Evolutionary conservation across 2,888 invertebrate genomes (phyloP).

Genomic region (Petrolisthes cinctipes): DNA sequence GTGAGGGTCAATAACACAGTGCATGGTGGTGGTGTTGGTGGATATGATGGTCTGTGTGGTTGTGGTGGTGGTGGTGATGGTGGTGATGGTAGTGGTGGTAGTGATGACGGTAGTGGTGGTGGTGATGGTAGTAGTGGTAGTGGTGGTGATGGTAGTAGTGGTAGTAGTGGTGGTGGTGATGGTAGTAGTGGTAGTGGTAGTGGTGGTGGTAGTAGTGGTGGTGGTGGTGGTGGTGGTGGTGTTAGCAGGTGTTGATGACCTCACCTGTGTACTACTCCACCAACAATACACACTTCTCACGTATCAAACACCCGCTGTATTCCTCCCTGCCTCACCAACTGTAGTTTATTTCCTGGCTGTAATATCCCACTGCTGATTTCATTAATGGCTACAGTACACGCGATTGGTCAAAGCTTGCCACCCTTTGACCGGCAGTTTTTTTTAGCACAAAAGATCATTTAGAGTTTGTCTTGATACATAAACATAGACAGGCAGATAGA

Average conservation of each 20-base stretch:
- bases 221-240: not conserved
- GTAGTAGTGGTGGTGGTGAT: not conserved
- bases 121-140: not conserved
- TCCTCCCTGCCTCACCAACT: no score
- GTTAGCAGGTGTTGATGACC: not conserved
- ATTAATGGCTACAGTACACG: no score
- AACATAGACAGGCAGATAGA: no score
- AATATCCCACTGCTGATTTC: no score
- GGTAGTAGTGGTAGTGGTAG: conserved; percentile 16
- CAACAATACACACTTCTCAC: no score
- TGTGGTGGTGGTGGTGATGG: not conserved
- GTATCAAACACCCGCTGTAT: no score
- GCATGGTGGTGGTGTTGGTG: not conserved
- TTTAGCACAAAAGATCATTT: no score
- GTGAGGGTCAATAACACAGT: not conserved
- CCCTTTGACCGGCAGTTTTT: no score
- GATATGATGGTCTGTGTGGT: not conserved
- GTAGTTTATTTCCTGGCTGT: no score
- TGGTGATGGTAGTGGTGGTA: not conserved
- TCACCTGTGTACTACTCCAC: not conserved
- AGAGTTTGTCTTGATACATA: no score
- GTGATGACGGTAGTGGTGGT: not conserved
- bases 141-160: not conserved
- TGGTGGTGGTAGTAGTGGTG: not conserved
- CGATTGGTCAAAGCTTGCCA: no score